These are phyloP conservation scores for Theodoxus fluviatilis DNA, from an alignment of 2,888 invertebrate genomes.

Conservation along the genomic window DNA sequence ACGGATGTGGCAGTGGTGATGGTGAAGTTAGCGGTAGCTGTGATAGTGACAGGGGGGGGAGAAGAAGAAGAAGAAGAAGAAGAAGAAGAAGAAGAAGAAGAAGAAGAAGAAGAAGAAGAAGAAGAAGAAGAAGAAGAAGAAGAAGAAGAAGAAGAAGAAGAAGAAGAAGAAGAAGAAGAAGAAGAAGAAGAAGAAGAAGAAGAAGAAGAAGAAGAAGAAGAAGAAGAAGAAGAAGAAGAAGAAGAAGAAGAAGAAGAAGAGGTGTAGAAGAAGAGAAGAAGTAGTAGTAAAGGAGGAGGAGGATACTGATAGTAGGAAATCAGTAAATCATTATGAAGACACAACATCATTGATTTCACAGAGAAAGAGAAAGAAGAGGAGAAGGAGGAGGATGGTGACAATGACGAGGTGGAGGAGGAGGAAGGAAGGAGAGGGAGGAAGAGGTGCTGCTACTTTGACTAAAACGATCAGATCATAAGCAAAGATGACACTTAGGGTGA, in stretches of 20 bases:
- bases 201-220: slow-evolving; percentile 15
- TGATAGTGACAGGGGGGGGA: background rate
- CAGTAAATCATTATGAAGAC: too few species aligned
- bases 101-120: slow-evolving; percentile 16
- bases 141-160: background rate
- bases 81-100: slow-evolving; percentile 17
- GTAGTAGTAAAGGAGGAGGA: background rate
- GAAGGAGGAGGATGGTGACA: too few species aligned
- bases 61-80: slow-evolving; percentile 14
- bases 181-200: background rate
- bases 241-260: slow-evolving; percentile 14
- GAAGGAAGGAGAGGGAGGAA: too few species aligned
- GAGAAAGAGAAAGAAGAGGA: too few species aligned
- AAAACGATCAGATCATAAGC: too few species aligned
- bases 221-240: slow-evolving; percentile 16
- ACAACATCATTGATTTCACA: too few species aligned
- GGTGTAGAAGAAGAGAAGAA: background rate
- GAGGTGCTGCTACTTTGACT: too few species aligned
- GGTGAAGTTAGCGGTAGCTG: background rate
- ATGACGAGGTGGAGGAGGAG: too few species aligned
- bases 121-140: slow-evolving; percentile 14
- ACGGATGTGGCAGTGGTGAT: background rate
- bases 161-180: background rate
- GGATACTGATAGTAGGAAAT: too few species aligned
- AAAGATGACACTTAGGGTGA: too few species aligned